These are phyloP conservation scores for Salvelinus fontinalis DNA, from an alignment of 2,113 vertebrate species.

Conservation along the genomic window DNA sequence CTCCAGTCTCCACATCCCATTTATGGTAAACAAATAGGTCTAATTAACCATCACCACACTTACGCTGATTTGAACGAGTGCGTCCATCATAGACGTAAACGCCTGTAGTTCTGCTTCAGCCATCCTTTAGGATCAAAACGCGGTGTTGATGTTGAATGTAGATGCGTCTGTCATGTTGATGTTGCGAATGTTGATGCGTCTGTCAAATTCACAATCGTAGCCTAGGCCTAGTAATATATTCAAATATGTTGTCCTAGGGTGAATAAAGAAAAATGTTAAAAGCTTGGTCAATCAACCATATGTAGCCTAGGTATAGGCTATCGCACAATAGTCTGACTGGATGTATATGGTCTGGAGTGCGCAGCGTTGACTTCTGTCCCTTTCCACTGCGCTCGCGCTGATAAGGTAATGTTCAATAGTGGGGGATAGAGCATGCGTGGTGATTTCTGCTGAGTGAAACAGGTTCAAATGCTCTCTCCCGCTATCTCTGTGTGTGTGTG, in stretches of 20 bases:
- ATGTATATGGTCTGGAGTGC: too few species aligned
- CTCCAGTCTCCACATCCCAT: too few species aligned
- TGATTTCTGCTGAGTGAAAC: slow-evolving; percentile 25
- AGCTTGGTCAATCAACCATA: not conserved
- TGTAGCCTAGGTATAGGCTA: too few species aligned
- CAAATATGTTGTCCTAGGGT: not conserved
- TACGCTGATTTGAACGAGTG: slow-evolving; percentile 89
- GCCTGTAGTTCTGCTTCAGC: slow-evolving; percentile 88
- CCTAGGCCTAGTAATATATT: not conserved
- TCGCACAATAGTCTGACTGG: too few species aligned
- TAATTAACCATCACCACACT: slow-evolving; percentile 58
- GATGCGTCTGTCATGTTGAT: too few species aligned
- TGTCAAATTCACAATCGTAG: not conserved
- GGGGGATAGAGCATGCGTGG: slow-evolving; percentile 25
- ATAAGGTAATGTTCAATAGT: not conserved
- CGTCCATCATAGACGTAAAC: slow-evolving; percentile 93
- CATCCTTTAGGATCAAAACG: slow-evolving; percentile 65
- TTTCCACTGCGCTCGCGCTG: not conserved
- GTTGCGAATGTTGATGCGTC: not conserved
- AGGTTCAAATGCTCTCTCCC: too few species aligned
- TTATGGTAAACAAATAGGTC: too few species aligned
- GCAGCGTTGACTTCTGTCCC: not conserved
- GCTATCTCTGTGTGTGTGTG: too few species aligned
- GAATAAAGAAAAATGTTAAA: not conserved
- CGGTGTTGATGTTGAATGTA: not conserved